Evolutionary conservation across 1,140 invertebrate species (phyloP).

Genomic region (Dreissena polymorpha): DNA sequence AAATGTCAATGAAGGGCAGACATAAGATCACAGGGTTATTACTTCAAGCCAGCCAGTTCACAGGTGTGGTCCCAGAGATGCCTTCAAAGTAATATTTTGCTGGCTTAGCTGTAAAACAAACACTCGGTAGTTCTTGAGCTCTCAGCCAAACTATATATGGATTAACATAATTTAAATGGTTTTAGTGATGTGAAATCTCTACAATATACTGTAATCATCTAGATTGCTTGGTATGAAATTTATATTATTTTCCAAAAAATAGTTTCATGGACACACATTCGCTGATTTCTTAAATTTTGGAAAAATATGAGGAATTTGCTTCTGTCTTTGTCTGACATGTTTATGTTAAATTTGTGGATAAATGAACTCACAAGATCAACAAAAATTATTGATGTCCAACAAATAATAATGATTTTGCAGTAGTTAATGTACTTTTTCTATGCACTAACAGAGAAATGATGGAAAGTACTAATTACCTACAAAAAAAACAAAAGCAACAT

Average conservation of each 20-base stretch:
- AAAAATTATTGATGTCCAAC: not conserved
- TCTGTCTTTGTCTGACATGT: not conserved
- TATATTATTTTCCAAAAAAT: too few species aligned
- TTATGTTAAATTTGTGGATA: not conserved
- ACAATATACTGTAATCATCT: slow-evolving; percentile 1
- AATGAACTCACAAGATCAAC: not conserved
- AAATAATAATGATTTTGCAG: not conserved
- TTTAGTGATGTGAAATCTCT: slow-evolving; percentile 29
- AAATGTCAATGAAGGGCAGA: slow-evolving; percentile 37
- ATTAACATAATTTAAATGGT: slow-evolving; percentile 18
- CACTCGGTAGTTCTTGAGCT: slow-evolving; percentile 11
- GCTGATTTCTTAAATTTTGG: too few species aligned
- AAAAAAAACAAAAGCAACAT: not conserved
- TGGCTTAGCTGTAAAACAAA: not conserved
- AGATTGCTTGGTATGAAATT: not conserved
- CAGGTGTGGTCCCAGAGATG: slow-evolving; percentile 32
- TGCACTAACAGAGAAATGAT: not conserved
- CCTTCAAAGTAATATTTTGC: not conserved
- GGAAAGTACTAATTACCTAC: not conserved
- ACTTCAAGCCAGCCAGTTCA: slow-evolving; percentile 3
- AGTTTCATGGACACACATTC: too few species aligned
- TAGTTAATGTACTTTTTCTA: not conserved
- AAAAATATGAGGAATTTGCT: not conserved
- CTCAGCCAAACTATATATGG: not conserved
- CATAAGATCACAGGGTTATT: not conserved